phyloP scores from a whole-genome alignment of 2,888 invertebrate genomes.

The Ypsolopha sequella region DNA sequence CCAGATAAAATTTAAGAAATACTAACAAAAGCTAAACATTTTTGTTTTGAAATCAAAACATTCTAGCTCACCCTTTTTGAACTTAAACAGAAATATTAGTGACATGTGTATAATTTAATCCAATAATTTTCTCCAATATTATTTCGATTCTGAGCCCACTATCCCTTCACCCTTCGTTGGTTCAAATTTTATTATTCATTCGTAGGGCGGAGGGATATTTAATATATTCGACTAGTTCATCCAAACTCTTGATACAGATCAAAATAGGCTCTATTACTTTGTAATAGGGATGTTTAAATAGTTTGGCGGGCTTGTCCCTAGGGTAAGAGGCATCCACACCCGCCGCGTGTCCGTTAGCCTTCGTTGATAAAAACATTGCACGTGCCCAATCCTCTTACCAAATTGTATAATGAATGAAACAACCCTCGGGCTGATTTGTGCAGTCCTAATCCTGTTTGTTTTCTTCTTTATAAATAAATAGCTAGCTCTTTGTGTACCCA shows the following conservation, averaged over 20 bases:
- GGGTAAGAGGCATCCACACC: constrained; percentile 28
- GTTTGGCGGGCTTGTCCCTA: not conserved
- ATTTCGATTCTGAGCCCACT: constrained; percentile 35
- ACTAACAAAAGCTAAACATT: not conserved
- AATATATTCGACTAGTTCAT: constrained; percentile 12
- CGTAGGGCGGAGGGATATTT: constrained; percentile 45
- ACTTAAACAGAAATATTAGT: not conserved
- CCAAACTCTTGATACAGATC: not conserved
- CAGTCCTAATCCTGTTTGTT: constrained; percentile 36
- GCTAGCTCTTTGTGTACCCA: too few relatives aligned
- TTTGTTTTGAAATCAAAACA: not conserved
- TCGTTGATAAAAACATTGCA: constrained; percentile 59
- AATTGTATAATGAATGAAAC: constrained; percentile 51
- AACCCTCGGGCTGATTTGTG: constrained; percentile 15
- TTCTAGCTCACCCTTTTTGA: not conserved
- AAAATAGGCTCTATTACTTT: not conserved
- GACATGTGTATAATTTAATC: constrained; percentile 4
- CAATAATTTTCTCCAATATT: constrained; percentile 53
- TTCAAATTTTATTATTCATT: constrained; percentile 54
- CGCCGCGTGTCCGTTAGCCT: not conserved
- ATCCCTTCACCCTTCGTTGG: constrained; percentile 27
- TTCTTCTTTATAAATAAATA: constrained; percentile 11
- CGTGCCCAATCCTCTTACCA: constrained; percentile 57
- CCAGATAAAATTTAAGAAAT: not conserved
- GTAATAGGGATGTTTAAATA: not conserved